phyloP scores from a whole-genome alignment of 2,113 vertebrate genomes.

The Cathartes aura region DNA sequence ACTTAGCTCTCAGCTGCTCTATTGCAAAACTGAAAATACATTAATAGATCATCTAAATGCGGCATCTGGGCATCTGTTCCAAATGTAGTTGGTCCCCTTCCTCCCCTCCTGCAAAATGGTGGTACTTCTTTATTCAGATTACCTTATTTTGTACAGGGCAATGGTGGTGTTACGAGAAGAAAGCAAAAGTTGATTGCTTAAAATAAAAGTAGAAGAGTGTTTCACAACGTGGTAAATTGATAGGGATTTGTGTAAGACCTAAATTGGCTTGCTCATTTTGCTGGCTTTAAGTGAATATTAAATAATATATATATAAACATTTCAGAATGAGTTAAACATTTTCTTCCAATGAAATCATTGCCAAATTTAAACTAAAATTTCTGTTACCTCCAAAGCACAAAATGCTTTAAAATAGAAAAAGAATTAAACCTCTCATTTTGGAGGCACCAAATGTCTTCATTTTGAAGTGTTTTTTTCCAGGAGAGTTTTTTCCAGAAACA shows the following conservation, averaged over 20 bases:
- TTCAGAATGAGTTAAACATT: not conserved
- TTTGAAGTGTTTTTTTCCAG: not conserved
- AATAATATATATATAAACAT: not conserved
- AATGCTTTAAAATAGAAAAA: not conserved
- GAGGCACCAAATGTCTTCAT: not conserved
- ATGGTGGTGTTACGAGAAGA: not conserved
- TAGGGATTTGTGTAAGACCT: not conserved
- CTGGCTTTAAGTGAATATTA: not conserved
- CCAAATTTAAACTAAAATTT: not conserved
- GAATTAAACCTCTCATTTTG: not conserved
- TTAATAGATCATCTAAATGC: not conserved
- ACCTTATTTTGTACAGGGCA: not conserved
- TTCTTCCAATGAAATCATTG: not conserved
- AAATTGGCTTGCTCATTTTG: not conserved
- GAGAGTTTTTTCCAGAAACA: not conserved
- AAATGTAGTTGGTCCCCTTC: not conserved
- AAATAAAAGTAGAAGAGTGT: not conserved
- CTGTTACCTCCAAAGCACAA: not conserved
- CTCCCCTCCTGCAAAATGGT: not conserved
- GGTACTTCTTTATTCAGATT: not conserved
- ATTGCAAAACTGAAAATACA: not conserved
- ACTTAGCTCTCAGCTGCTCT: not conserved
- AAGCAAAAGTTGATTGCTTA: not conserved
- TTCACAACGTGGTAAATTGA: not conserved
- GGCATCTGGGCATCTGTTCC: not conserved